phyloP scores from a whole-genome alignment of 2,797 vertebrate genomes.

The Sebastes kiyomatsui region DNA sequence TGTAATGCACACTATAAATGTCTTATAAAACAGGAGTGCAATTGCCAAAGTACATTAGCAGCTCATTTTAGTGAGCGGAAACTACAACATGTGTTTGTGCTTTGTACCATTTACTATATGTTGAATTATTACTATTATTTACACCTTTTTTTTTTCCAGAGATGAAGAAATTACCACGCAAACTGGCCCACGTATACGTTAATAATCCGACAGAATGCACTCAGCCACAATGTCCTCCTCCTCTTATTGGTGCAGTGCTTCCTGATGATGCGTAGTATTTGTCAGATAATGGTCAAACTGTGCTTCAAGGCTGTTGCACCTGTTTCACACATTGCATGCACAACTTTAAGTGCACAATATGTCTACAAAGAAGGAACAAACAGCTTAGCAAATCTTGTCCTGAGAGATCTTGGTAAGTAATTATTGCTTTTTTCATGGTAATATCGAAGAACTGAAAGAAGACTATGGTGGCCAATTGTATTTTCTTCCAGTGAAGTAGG shows the following conservation, averaged over 20 bases:
- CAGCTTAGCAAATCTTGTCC: background rate
- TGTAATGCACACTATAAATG: background rate
- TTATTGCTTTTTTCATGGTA: conserved; percentile 21
- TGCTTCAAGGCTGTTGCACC: background rate
- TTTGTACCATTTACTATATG: background rate
- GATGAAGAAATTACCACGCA: background rate
- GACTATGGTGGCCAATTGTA: background rate
- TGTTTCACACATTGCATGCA: background rate
- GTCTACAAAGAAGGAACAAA: background rate
- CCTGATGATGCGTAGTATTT: background rate
- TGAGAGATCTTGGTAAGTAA: background rate
- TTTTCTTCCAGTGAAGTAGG: conserved; percentile 4
- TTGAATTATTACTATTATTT: background rate
- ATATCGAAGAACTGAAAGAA: conserved; percentile 6
- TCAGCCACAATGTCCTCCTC: background rate
- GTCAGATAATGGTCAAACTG: background rate
- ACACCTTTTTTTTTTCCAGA: background rate
- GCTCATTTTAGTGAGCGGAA: background rate
- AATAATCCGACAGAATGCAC: background rate
- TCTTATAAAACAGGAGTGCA: background rate
- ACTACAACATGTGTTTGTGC: background rate
- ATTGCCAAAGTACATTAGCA: background rate
- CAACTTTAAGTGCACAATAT: background rate
- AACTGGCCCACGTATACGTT: background rate
- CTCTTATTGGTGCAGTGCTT: background rate